phyloP scores from a whole-genome alignment of 2,888 invertebrate genomes.

The Terebella lapidaria region DNA sequence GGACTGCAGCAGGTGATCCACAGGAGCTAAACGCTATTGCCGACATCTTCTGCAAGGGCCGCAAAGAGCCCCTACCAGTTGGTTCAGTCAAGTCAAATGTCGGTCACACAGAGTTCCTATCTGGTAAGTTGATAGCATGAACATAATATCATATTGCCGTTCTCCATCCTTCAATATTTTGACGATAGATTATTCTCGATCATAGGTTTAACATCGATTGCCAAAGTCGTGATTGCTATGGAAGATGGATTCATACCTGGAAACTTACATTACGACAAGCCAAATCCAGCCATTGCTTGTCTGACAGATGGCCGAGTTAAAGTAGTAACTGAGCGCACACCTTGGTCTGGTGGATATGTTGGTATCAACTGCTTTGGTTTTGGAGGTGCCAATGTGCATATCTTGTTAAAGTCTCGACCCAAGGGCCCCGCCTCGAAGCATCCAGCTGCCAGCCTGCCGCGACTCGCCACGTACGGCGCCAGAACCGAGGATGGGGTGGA shows the following conservation, averaged over 20 bases:
- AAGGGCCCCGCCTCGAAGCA: conserved; percentile 21
- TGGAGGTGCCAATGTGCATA: conserved; percentile 67
- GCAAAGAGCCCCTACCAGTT: conserved; percentile 69
- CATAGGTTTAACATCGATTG: conserved; percentile 79
- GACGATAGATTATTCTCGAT: too few relatives aligned
- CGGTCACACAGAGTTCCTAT: conserved; percentile 90
- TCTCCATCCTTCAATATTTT: too few relatives aligned
- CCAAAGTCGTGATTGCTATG: conserved; percentile 91
- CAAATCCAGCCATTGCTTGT: conserved; percentile 89
- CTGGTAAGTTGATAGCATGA: conserved; percentile 53
- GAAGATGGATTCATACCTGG: conserved; percentile 82
- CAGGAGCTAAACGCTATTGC: conserved; percentile 94
- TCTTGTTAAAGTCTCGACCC: conserved; percentile 24
- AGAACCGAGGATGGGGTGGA: too few relatives aligned
- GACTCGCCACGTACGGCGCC: too few relatives aligned
- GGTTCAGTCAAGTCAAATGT: conserved; percentile 98
- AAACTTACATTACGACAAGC: conserved; percentile 81
- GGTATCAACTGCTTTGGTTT: conserved; percentile 97
- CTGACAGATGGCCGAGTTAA: conserved; percentile 82
- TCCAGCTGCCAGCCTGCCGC: too few relatives aligned
- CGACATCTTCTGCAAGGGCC: conserved; percentile 57
- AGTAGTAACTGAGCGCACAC: conserved; percentile 69
- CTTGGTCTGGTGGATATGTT: conserved; percentile 86
- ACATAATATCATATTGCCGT: too few relatives aligned
- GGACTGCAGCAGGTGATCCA: conserved; percentile 90